A percentile compares a stretch with the other conserved stretches of the same genome.
These are phyloP conservation scores for Peromyscus leucopus DNA, from an alignment of 2,113 vertebrate genomes.

Conservation along the genomic window DNA sequence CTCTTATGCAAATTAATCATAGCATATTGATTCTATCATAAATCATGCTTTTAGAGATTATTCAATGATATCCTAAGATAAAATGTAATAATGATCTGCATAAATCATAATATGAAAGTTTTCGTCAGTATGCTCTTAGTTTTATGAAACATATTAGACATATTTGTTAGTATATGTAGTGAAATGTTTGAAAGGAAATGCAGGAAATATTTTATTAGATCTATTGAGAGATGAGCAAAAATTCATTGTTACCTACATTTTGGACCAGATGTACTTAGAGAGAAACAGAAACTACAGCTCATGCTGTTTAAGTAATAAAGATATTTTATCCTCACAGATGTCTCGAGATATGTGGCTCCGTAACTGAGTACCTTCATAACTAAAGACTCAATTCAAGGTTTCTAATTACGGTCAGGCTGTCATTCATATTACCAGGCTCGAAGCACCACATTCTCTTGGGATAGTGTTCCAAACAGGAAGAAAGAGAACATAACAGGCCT, in stretches of 20 bases:
- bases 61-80: background rate
- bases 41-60: constrained; percentile 31
- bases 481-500: background rate
- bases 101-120: constrained; percentile 36
- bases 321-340: background rate
- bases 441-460: background rate
- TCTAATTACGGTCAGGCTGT: background rate
- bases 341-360: constrained; percentile 14
- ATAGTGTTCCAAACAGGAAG: background rate
- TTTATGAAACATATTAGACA: constrained; percentile 48
- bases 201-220: constrained; percentile 23
- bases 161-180: background rate
- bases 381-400: background rate
- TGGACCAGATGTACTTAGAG: background rate
- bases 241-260: background rate
- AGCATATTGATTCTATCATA: background rate
- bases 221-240: background rate
- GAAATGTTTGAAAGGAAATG: constrained; percentile 17
- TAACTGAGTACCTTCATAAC: background rate
- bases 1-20: constrained; percentile 12
- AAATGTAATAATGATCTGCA: background rate
- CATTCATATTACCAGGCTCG: background rate
- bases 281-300: background rate
- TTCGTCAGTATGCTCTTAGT: background rate
- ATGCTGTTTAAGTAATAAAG: constrained; percentile 1